Percentiles rank a stretch among this genome's conserved stretches.
These are phyloP conservation scores for Erebia palarica DNA, from an alignment of 2,888 invertebrate genomes.

Conservation along the genomic window DNA sequence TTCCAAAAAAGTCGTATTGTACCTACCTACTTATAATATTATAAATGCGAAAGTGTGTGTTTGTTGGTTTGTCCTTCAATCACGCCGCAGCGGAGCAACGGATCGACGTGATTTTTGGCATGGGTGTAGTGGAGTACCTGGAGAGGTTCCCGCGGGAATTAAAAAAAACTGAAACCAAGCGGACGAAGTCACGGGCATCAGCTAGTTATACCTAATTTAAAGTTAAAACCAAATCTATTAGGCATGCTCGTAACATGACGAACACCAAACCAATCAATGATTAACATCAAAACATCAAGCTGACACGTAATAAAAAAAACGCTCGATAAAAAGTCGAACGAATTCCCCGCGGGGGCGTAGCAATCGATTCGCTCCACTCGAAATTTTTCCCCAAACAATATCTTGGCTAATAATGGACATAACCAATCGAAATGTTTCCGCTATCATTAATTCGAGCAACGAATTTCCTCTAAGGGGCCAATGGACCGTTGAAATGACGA, in stretches of 20 bases:
- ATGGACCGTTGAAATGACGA: constrained; percentile 63
- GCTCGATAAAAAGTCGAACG: constrained; percentile 33
- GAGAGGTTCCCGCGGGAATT: too few species aligned
- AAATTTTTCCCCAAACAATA: constrained; percentile 44
- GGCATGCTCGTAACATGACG: constrained; percentile 9
- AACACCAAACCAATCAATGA: constrained; percentile 11
- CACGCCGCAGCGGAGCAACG: too few species aligned
- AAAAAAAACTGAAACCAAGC: too few species aligned
- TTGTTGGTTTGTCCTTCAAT: too few species aligned
- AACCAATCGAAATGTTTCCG: constrained; percentile 61
- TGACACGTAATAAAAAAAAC: constrained; percentile 21
- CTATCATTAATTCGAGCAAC: constrained; percentile 60
- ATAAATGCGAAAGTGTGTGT: too few species aligned
- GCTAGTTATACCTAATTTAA: not conserved
- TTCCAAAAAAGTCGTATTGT: too few species aligned
- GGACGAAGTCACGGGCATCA: too few species aligned
- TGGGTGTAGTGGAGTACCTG: too few species aligned
- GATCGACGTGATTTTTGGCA: too few species aligned
- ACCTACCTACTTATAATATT: too few species aligned
- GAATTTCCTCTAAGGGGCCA: constrained; percentile 58
- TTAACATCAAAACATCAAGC: constrained; percentile 3
- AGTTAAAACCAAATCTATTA: constrained; percentile 10
- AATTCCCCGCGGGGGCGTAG: constrained; percentile 34
- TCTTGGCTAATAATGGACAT: constrained; percentile 46
- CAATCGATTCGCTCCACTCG: constrained; percentile 40